Evolutionary conservation across 2,888 invertebrate genomes (phyloP), one percentile per base, ranked within the genome.

Genomic region (Agrotis segetum): DNA sequence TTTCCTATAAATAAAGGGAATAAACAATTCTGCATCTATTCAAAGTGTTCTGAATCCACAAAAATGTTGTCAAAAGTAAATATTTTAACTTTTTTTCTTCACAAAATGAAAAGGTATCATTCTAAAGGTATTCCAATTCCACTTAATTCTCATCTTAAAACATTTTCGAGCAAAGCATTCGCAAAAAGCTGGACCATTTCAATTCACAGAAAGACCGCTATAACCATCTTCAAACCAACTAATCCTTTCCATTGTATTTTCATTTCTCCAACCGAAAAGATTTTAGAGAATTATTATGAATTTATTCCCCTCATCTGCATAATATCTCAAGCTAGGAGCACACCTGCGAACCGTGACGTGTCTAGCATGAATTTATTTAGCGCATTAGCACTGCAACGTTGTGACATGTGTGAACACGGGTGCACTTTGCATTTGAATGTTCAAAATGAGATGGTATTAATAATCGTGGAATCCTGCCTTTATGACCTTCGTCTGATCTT

Each of bases 311-410:
- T 84, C 77, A 85, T 87, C 83, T 86, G 68, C 81, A 87, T 86
- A 86, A 85, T 87, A 87, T 85, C 86, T 84, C 82, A 82, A 71
- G 73, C 82, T 77, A 70, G 80, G 67, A 77, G 71, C 79, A 81
- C 85, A 86, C 86, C 85, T 87, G 86, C 77, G 80, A 79, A 75
- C 79, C 81, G 82, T 78, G 77, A 85, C 90, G 86, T 88, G 90
- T 74, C 85, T 85, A 75, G 91, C 88, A 91, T 92, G 90, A 88
- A 88, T 91, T 90, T 88, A 86, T 87, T 85, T 87, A 84, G 81
- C 87, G 85, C 87, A 88, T 90, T 89, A 89, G 83, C 81, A 47
- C 52, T 34, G 81, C 77, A 77, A 67, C 77, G 64, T 56, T 71
- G 77, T 82, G 83, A 82, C 88, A 85, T 81, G 85, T 88, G 89